These are phyloP conservation scores for Gari tellinella DNA, from an alignment of 2,888 invertebrate genomes.

Conservation along the genomic window DNA sequence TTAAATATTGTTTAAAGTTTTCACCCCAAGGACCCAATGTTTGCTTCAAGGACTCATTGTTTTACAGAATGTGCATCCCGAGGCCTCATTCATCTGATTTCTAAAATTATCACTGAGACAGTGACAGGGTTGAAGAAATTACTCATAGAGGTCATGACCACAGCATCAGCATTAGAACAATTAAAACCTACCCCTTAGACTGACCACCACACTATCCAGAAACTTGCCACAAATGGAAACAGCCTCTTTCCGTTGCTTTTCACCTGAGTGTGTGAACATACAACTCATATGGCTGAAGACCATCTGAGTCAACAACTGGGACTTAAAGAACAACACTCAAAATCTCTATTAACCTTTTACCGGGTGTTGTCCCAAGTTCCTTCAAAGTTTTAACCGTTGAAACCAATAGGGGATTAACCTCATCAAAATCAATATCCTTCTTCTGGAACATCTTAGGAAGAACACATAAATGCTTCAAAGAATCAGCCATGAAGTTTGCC, in stretches of 20 bases:
- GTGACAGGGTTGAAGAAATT: not conserved
- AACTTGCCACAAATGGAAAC: constrained; percentile 23
- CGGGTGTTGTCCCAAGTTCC: constrained; percentile 19
- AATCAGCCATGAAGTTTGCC: constrained; percentile 35
- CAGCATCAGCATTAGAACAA: constrained; percentile 7
- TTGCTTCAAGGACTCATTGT: too few species aligned
- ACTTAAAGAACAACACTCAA: constrained; percentile 24
- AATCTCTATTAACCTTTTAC: constrained; percentile 27
- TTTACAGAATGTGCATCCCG: too few species aligned
- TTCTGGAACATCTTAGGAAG: constrained; percentile 39
- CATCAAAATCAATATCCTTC: constrained; percentile 36
- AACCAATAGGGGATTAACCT: constrained; percentile 40
- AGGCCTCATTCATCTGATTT: too few species aligned
- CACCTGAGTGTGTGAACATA: constrained; percentile 37
- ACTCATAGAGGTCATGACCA: not conserved
- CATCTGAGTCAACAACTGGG: constrained; percentile 27
- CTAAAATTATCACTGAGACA: too few species aligned
- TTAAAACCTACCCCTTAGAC: constrained; percentile 28
- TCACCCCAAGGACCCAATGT: too few species aligned
- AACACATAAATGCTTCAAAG: constrained; percentile 32
- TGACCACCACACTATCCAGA: constrained; percentile 16
- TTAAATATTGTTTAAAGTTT: too few species aligned
- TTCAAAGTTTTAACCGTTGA: constrained; percentile 20
- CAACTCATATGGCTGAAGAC: constrained; percentile 41
- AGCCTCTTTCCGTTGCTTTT: constrained; percentile 33